A percentile compares a stretch with the other conserved stretches of the same genome.
These are phyloP conservation scores for Nineta flava DNA, from an alignment of 2,888 invertebrate genomes.

Conservation along the genomic window DNA sequence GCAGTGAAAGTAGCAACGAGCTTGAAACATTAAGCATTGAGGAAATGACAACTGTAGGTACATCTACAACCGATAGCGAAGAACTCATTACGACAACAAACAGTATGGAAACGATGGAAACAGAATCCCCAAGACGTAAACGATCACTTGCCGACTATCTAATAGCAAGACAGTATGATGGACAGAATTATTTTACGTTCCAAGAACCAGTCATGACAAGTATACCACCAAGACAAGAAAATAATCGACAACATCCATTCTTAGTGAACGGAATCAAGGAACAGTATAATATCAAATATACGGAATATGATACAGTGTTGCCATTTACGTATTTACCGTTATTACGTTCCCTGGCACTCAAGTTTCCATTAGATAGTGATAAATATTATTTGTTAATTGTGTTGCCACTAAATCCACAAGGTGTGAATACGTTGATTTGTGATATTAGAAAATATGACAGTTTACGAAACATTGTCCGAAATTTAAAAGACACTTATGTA, in stretches of 20 bases:
- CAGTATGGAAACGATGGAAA: conserved; percentile 9
- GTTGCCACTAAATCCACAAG: conserved; percentile 43
- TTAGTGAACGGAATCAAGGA: conserved; percentile 31
- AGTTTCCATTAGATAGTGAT: conserved; percentile 64
- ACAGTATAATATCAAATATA: conserved; percentile 40
- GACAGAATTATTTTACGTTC: conserved; percentile 3
- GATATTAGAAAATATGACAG: conserved; percentile 44
- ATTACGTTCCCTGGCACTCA: conserved; percentile 53
- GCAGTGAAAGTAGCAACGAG: neutral
- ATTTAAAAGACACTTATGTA: conserved; percentile 52
- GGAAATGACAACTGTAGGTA: conserved; percentile 16
- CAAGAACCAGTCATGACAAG: conserved; percentile 11
- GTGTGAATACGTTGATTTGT: conserved; percentile 44
- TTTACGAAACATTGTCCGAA: conserved; percentile 49
- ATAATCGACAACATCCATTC: conserved; percentile 17
- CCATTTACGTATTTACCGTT: conserved; percentile 60
- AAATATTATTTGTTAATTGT: conserved; percentile 62
- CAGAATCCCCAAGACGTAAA: conserved; percentile 10
- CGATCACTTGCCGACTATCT: conserved; percentile 25
- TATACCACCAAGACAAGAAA: conserved; percentile 12
- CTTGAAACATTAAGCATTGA: neutral
- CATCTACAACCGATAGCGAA: conserved; percentile 10
- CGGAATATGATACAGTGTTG: conserved; percentile 61
- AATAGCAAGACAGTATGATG: conserved; percentile 16
- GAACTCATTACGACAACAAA: conserved; percentile 7